Base-by-base conservation (phyloP, 2,113 vertebrate genomes). In the Colossoma macropomum region DNA sequence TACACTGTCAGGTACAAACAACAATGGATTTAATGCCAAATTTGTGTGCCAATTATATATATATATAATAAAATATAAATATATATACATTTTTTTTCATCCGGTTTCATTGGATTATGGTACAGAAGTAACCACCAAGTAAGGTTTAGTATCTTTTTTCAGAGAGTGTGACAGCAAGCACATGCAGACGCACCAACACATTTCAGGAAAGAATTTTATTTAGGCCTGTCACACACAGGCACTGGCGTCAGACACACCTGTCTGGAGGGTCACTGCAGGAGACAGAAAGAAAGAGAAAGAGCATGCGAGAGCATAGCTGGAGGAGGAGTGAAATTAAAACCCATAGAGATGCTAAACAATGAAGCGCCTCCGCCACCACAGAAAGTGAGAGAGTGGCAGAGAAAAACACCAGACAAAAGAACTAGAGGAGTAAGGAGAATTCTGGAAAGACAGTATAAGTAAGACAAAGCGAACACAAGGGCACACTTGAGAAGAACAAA, bases 171-270 rank as follows among this genome's bases (percentile, higher is more conserved):
- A 75, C 21, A 71, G 32, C 34, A 84, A 54, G 38, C 19, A 15
- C 45, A 50, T 71, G 30, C 41, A 66, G 27, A 74, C 25, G 72
- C 28, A 41, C 23, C 41, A 59, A 17, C 68, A 82, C 32, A 4
- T 66, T 59, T 28, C 25, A n/a, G 27, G 1, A 45, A 41, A 68
- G 56, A 12, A 52, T 60, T 73, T 77, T 72, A 45, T 68, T 65
- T 77, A 38, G 30, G 56, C 11, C 79, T 76, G 85, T 84, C 79
- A 87, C 19, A 75, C 28, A 63, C 81, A 86, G 80, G 71, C 73
- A 48, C 32, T 25, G 28, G 23, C 75, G 80, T 85, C 83, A 85
- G 60, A 74, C 41, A 73, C 86, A 75, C 76, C 77, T 83, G 84
- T 50, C 65, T 80, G 60, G 13, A 81, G 82, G 27, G 80, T 70